These are phyloP conservation scores for Ispidina lecontei DNA, from an alignment of 2,797 vertebrate genomes.

Conservation along the genomic window DNA sequence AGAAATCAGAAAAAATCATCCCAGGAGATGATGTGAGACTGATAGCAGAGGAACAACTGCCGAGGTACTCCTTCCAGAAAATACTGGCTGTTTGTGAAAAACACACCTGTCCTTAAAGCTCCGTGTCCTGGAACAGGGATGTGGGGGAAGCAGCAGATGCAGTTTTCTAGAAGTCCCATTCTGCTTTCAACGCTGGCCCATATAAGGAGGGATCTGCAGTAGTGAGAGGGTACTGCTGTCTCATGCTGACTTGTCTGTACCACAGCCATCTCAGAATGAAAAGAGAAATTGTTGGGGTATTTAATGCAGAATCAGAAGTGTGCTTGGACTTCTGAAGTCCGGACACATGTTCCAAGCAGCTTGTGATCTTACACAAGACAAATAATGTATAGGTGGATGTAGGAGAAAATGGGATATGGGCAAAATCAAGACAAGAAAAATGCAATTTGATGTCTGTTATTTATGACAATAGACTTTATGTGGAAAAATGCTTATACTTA, in stretches of 20 bases:
- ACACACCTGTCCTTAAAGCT: not conserved
- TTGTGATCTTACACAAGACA: not conserved
- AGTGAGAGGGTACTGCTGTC: not conserved
- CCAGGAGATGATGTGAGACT: slow-evolving; percentile 11
- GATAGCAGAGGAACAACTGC: slow-evolving; percentile 20
- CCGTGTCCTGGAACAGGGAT: not conserved
- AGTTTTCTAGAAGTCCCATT: not conserved
- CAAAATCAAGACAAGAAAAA: not conserved
- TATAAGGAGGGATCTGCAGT: not conserved
- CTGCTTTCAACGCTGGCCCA: not conserved
- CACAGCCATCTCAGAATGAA: not conserved
- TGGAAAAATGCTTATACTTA: not conserved
- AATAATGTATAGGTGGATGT: not conserved
- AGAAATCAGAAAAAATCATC: slow-evolving; percentile 49
- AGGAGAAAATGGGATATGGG: not conserved
- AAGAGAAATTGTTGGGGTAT: not conserved
- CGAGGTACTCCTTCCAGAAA: not conserved
- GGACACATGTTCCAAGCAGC: not conserved
- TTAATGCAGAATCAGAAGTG: not conserved
- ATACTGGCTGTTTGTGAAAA: not conserved
- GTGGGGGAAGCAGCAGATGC: not conserved
- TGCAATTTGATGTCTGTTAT: not conserved
- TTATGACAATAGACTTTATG: not conserved
- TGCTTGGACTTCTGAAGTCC: not conserved
- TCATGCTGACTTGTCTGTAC: not conserved